Base-by-base conservation (phyloP, 2,888 invertebrate genomes). In the Perdita meconis region DNA sequence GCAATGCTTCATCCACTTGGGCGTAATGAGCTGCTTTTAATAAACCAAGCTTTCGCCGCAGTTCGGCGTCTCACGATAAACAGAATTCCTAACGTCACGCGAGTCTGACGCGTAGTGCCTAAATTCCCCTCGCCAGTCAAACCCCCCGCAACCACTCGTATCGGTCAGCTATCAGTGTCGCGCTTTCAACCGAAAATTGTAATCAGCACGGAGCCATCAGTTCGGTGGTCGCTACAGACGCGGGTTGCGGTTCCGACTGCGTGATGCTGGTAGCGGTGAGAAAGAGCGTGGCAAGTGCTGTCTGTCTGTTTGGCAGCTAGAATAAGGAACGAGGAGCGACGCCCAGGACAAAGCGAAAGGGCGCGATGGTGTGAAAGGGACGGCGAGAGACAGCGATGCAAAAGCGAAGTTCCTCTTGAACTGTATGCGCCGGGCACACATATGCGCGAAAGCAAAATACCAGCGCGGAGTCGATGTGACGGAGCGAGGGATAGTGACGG, bases 401-500 rank as follows among this genome's bases (percentile, higher is more conserved):
- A n/a, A 59, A 26, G 22, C 26, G 44, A 44, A n/a, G 44, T 44
- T 59, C 63, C 26, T 55, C 55, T 50, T 57, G 51, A 26, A 36
- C n/a, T 64, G 13, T 50, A 24, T 42, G 66, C 36, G 44, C 19
- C 5, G 44, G 60, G 72, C 69, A 56, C 53, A 81, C 71, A 61
- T 80, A 80, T n/a, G n/a, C n/a, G n/a, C 79, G 75, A 83, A 79
- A 80, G 74, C 74, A 81, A 86, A 85, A 79, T 65, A 65, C 78
- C 60, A 64, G 13, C 64, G 38, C 57, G 34, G 71, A 57, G 67
- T 30, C 40, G 55, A 61, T 38, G 71, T 40, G 77, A 69, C 44
- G 65, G 19, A 10, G n/a, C n/a, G 65, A 53, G 72, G 66, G 38
- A 36, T 64, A 67, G 72, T 57, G 64, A 72, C 64, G 72, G 69